These are phyloP conservation scores for Nemopilema nomurai DNA, from an alignment of 30 jellyfish, hydroid and myxozoan species.

Conservation along the genomic window DNA sequence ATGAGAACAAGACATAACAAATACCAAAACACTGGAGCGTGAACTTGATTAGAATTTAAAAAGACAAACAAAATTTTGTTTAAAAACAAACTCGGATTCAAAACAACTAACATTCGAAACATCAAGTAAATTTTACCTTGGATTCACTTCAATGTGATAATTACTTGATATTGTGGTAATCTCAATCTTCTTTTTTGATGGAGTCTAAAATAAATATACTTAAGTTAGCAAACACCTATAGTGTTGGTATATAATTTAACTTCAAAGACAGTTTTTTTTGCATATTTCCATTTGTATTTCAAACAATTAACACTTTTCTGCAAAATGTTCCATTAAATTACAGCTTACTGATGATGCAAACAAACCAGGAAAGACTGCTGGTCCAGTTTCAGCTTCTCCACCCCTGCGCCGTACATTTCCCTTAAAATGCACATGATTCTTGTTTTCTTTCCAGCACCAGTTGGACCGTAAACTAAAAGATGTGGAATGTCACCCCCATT, in stretches of 20 bases:
- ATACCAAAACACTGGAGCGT: not conserved
- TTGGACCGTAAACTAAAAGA: slow-evolving; percentile 96
- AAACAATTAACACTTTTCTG: too few species aligned
- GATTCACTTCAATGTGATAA: slow-evolving; percentile 98
- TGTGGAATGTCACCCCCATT: slow-evolving; percentile 98
- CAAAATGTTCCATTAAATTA: too few species aligned
- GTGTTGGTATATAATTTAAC: too few species aligned
- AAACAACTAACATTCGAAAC: too few species aligned
- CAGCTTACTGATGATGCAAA: not conserved
- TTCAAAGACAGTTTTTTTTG: too few species aligned
- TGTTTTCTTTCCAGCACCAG: slow-evolving; percentile 99
- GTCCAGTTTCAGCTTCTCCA: slow-evolving; percentile 95
- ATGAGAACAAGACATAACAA: not conserved
- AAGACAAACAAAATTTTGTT: not conserved
- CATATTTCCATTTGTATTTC: too few species aligned
- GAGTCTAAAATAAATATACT: slow-evolving; percentile 11
- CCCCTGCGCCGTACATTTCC: slow-evolving; percentile 98
- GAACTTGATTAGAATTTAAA: not conserved
- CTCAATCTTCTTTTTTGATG: slow-evolving; percentile 88
- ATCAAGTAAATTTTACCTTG: slow-evolving; percentile 94
- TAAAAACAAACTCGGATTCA: too few species aligned
- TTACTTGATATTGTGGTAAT: slow-evolving; percentile 85
- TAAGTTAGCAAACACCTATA: too few species aligned
- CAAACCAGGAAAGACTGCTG: slow-evolving; percentile 88
- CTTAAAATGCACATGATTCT: slow-evolving; percentile 92